Conservation (phyloP, 2,113 vertebrate species). For the Polypterus senegalus region DNA sequence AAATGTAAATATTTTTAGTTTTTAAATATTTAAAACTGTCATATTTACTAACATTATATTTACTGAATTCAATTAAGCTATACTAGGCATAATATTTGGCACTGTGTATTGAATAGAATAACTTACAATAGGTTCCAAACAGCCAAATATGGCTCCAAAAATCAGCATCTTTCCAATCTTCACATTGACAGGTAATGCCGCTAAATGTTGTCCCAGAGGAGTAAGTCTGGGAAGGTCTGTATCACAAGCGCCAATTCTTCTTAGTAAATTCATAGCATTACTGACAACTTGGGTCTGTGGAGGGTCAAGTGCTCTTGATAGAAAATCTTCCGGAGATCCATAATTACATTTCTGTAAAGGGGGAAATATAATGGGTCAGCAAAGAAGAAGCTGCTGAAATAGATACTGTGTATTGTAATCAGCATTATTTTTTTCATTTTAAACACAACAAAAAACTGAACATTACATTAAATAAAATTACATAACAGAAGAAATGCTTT, state of each 20-base stretch:
- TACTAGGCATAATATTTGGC: too few relatives aligned
- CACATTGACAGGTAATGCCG: constrained; percentile 83
- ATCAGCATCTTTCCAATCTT: constrained; percentile 98
- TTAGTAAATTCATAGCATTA: constrained; percentile 78
- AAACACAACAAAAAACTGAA: not conserved
- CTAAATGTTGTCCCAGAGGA: constrained; percentile 85
- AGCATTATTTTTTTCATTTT: not conserved
- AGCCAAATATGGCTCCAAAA: constrained; percentile 89
- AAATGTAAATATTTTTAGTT: too few relatives aligned
- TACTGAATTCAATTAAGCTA: too few relatives aligned
- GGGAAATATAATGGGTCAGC: not conserved
- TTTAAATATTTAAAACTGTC: too few relatives aligned
- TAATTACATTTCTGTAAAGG: constrained; percentile 77
- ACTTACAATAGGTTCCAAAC: constrained; percentile 84
- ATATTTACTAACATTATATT: too few relatives aligned
- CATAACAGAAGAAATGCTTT: too few relatives aligned
- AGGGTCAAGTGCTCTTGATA: constrained; percentile 73
- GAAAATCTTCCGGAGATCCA: constrained; percentile 85
- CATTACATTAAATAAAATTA: too few relatives aligned
- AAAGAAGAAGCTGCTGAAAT: not conserved
- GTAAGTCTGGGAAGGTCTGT: constrained; percentile 61
- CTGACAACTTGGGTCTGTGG: constrained; percentile 86
- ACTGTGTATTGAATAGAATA: not conserved
- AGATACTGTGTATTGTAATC: not conserved
- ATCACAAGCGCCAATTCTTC: constrained; percentile 84